These are phyloP conservation scores for Ochropacha duplaris DNA, from an alignment of 2,888 invertebrate species.

Conservation along the genomic window DNA sequence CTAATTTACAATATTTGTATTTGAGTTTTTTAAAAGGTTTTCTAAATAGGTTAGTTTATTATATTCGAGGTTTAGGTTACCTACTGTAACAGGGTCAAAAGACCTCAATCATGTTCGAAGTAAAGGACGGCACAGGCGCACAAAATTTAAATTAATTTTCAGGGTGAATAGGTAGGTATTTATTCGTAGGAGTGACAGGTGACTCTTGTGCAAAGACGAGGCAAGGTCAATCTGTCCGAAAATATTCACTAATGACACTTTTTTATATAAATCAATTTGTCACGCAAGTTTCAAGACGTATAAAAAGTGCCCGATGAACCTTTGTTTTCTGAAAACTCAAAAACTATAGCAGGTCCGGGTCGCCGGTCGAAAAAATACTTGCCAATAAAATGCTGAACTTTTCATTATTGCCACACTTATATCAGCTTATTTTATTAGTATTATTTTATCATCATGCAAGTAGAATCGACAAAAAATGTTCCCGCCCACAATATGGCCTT, in stretches of 20 bases:
- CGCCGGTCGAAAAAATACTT: neutral
- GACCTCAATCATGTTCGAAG: neutral
- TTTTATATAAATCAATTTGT: conserved; percentile 47
- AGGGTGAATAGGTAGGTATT: neutral
- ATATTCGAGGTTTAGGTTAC: neutral
- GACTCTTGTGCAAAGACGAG: conserved; percentile 42
- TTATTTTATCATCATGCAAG: conserved; percentile 11
- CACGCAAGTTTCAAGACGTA: conserved; percentile 31
- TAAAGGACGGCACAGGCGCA: neutral
- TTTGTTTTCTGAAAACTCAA: conserved; percentile 23
- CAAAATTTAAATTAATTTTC: neutral
- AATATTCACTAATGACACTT: conserved; percentile 55
- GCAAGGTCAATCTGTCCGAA: conserved; percentile 54
- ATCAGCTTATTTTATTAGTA: neutral
- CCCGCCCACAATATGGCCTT: conserved; percentile 44
- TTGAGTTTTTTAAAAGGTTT: neutral
- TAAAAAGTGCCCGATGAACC: conserved; percentile 32
- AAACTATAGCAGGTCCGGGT: neutral
- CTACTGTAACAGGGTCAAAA: neutral
- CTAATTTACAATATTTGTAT: neutral
- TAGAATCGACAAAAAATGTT: conserved; percentile 24
- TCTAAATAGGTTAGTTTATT: neutral
- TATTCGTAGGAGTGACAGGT: conserved; percentile 37
- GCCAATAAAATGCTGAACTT: neutral
- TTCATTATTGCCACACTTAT: neutral